Conservation (phyloP, 2,797 vertebrate genomes). For the Pseudopleuronectes americanus region DNA sequence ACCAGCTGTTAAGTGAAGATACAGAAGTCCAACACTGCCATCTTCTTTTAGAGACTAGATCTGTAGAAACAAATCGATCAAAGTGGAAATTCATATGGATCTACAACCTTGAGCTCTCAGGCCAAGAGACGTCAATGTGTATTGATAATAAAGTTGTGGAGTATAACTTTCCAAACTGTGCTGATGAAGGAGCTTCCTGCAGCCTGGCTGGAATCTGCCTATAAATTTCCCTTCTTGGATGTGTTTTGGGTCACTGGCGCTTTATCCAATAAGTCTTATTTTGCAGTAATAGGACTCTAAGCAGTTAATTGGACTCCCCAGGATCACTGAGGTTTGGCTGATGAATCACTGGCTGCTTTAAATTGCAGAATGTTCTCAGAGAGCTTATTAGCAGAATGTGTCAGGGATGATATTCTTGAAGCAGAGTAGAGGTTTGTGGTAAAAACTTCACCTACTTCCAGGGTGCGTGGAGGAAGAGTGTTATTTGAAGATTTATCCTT, state of each 20-base stretch:
- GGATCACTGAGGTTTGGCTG: conserved; percentile 25
- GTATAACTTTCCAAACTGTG: conserved; percentile 3
- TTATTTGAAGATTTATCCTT: neutral
- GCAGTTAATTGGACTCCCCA: conserved; percentile 28
- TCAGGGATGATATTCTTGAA: conserved; percentile 22
- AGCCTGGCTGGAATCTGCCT: neutral
- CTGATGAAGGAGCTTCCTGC: neutral
- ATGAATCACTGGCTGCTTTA: conserved; percentile 18
- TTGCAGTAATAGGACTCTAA: conserved; percentile 12
- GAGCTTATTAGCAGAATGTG: conserved; percentile 28
- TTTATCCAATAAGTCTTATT: conserved; percentile 19
- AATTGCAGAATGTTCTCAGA: conserved; percentile 9
- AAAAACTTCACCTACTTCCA: neutral
- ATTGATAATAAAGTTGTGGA: neutral
- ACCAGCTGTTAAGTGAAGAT: neutral
- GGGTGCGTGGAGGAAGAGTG: neutral
- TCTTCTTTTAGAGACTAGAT: neutral
- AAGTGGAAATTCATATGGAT: neutral
- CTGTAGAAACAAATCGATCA: neutral
- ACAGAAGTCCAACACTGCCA: neutral
- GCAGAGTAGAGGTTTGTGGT: neutral
- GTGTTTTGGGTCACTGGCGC: conserved; percentile 1
- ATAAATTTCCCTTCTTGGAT: neutral
- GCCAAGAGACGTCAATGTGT: neutral
- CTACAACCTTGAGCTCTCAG: too few species aligned